Evolutionary conservation across 2,797 vertebrate genomes (phyloP), one percentile per base, ranked within the genome.

Genomic region (Trematomus bernacchii): DNA sequence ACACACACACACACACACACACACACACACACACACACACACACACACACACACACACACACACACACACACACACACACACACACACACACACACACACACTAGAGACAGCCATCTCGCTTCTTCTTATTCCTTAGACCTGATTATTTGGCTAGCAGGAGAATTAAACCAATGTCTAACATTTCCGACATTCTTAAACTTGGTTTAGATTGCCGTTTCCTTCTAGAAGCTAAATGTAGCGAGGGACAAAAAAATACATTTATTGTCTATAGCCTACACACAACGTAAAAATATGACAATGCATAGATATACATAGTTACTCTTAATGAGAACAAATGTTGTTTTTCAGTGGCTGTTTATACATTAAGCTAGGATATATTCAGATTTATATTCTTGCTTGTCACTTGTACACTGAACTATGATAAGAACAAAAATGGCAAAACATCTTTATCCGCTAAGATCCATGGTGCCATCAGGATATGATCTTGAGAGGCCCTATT

Each of bases 91-190:
- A 70, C 33, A 37, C 33, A 37, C 8, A 9, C 8, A 9, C 8
- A 1, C 6, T 9, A 9, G 33, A 37, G 15, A 40, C 48, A 58
- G 15, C 40, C 51, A 58, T 73, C 73, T 83, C 57, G 73, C 61
- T 61, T 71, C 61, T 76, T 89, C 88, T 88, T 83, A 86, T 77
- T 82, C 81, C 89, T 80, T 79, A 77, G 54, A 51, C 40, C 27
- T 73, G 19, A 78, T 85, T 73, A 78, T 85, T 65, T 4, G 10
- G 52, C 23, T 9, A 48, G 48, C 44, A 54, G 33, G 40, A 42
- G 44, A 80, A 66, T 71, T 43, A 77, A 69, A 71, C 51, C 12
- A 18, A 42, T 58, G 19, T 80, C 48, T 63, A 33, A 59, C 66
- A 52, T 30, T 64, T 73, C 53, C 40, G 8, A 71, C 63, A 59